phyloP scores from a whole-genome alignment of 2,888 invertebrate species.

The Troides helena region DNA sequence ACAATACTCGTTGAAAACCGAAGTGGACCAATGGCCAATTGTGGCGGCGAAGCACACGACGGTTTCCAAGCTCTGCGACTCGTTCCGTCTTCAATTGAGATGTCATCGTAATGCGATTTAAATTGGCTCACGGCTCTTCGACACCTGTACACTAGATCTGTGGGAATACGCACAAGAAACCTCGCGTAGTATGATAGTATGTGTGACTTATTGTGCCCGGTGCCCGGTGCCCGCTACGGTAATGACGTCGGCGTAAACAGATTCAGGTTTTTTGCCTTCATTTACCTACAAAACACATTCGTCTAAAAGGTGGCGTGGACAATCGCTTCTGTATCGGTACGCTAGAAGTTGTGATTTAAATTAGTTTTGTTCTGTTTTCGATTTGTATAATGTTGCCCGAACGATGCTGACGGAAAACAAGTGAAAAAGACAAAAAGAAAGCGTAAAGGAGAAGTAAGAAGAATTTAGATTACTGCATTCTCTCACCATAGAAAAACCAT shows the following conservation, averaged over 20 bases:
- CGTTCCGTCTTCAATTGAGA: slow-evolving; percentile 64
- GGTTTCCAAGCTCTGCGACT: slow-evolving; percentile 41
- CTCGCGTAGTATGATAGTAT: slow-evolving; percentile 37
- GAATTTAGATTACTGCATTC: no score
- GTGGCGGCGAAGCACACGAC: slow-evolving; percentile 34
- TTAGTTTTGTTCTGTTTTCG: slow-evolving; percentile 27
- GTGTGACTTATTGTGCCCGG: slow-evolving; percentile 60
- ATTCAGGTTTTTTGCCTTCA: slow-evolving; percentile 31
- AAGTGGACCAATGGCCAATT: slow-evolving; percentile 29
- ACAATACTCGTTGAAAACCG: slow-evolving; percentile 14
- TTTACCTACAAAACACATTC: slow-evolving; percentile 24
- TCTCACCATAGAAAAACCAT: no score
- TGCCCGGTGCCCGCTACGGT: slow-evolving; percentile 48
- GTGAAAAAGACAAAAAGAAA: neutral
- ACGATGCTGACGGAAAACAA: neutral
- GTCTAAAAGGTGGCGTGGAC: slow-evolving; percentile 27
- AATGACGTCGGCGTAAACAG: slow-evolving; percentile 43
- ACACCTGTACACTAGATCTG: slow-evolving; percentile 57
- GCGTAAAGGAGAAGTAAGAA: no score
- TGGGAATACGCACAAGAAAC: slow-evolving; percentile 52
- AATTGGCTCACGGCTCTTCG: slow-evolving; percentile 64
- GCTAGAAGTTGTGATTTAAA: slow-evolving; percentile 19
- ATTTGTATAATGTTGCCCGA: neutral
- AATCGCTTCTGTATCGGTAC: slow-evolving; percentile 26
- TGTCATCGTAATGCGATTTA: slow-evolving; percentile 75